A percentile compares a stretch with the other conserved stretches of the same genome.
phyloP scores from a whole-genome alignment of 92 coral and sea anemone species.

The Pocillopora meandrina region DNA sequence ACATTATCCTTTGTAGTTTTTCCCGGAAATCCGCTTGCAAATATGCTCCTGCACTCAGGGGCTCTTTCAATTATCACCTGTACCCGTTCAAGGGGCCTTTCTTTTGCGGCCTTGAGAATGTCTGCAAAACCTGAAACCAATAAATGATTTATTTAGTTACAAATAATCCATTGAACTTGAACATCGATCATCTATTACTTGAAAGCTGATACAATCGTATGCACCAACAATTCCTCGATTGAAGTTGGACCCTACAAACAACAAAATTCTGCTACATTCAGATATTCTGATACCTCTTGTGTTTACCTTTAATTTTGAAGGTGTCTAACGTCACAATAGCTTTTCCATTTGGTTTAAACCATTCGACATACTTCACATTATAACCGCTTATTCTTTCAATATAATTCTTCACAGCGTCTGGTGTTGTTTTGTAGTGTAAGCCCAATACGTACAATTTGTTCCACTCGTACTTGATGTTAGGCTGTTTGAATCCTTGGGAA shows the following conservation, averaged over 20 bases:
- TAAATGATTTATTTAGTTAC: no score
- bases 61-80: constrained; percentile 27
- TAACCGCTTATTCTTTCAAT: constrained; percentile 38
- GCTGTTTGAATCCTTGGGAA: constrained; percentile 27
- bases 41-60: constrained; percentile 30
- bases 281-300: no score
- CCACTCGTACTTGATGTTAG: constrained; percentile 28
- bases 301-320: constrained; percentile 8
- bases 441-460: constrained; percentile 32
- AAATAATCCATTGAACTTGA: no score
- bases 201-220: no score
- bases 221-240: no score
- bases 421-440: constrained; percentile 13
- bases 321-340: constrained; percentile 35
- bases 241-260: no score
- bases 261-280: no score
- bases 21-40: constrained; percentile 13
- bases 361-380: constrained; percentile 15
- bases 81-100: constrained; percentile 9
- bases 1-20: constrained; percentile 19
- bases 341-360: constrained; percentile 43
- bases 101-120: background rate
- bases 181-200: no score
- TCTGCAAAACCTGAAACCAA: constrained; percentile 22
- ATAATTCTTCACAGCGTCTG: constrained; percentile 20